Evolutionary conservation across 2,797 vertebrate genomes (phyloP).

Genomic region (Melanotaenia parkinsoni): DNA sequence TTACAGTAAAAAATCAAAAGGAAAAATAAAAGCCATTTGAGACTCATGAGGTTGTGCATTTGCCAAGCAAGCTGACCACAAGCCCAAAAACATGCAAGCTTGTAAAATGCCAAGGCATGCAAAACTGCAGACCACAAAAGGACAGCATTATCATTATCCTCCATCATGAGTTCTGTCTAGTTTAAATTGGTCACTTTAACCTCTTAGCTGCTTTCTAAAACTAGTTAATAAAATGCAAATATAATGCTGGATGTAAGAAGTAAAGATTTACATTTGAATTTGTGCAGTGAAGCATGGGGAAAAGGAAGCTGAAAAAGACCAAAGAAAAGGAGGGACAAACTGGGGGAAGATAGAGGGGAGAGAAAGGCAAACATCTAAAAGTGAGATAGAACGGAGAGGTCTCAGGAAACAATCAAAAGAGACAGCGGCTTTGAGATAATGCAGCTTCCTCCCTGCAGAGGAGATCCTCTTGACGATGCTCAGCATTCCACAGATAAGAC

Average conservation of each 20-base stretch:
- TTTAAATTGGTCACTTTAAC: conserved; percentile 70
- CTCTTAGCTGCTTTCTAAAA: conserved; percentile 34
- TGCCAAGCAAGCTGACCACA: conserved; percentile 75
- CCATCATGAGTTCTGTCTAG: conserved; percentile 66
- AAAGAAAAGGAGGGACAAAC: background rate
- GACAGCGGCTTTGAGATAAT: conserved; percentile 67
- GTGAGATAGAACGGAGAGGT: conserved; percentile 43
- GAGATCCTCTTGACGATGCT: conserved; percentile 68
- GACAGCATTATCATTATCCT: conserved; percentile 75
- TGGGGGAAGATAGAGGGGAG: background rate
- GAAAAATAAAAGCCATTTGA: conserved; percentile 62
- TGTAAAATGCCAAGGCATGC: conserved; percentile 74
- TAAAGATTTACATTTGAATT: conserved; percentile 10
- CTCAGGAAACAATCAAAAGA: conserved; percentile 62
- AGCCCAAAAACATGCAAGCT: conserved; percentile 71
- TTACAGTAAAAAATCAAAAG: conserved; percentile 51
- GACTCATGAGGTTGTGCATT: conserved; percentile 57
- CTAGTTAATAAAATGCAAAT: conserved; percentile 34
- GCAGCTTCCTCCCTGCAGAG: conserved; percentile 63
- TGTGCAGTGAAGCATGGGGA: background rate
- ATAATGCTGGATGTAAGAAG: background rate
- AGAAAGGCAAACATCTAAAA: conserved; percentile 56
- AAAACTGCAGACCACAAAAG: conserved; percentile 78
- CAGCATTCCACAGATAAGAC: conserved; percentile 80
- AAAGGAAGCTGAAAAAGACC: background rate